phyloP scores from a whole-genome alignment of 1,140 invertebrate genomes.

The Drosophila pachea region DNA sequence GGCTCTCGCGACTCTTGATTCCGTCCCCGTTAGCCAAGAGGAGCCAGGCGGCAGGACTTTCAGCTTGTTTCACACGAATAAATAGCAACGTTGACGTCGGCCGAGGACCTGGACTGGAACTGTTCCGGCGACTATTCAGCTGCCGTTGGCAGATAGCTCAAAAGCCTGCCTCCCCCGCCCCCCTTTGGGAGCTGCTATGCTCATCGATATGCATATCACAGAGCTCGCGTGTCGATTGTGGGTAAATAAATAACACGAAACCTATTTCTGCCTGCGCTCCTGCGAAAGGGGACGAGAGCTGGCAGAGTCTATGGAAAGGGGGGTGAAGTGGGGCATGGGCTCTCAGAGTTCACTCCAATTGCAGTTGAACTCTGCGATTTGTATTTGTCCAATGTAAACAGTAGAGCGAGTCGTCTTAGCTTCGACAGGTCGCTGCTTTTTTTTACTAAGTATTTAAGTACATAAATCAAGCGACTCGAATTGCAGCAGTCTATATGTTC shows the following conservation, averaged over 20 bases:
- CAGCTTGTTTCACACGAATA: conserved; percentile 69
- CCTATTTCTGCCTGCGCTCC: conserved; percentile 59
- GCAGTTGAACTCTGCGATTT: conserved; percentile 66
- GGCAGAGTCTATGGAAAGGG: background rate
- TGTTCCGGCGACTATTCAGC: conserved; percentile 1
- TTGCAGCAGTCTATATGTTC: conserved; percentile 32
- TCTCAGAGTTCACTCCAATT: conserved; percentile 39
- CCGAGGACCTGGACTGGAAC: background rate
- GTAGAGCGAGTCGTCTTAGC: conserved; percentile 8
- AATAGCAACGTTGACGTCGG: conserved; percentile 56
- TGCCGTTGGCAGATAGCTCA: conserved; percentile 4
- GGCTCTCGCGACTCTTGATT: conserved; percentile 1
- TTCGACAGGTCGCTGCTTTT: conserved; percentile 41
- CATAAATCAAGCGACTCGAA: conserved; percentile 61
- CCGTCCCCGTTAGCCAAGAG: background rate
- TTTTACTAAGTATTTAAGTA: conserved; percentile 43
- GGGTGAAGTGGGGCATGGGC: background rate
- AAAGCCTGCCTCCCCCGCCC: background rate
- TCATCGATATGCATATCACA: conserved; percentile 74
- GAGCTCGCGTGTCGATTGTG: conserved; percentile 72
- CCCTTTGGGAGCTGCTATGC: conserved; percentile 13
- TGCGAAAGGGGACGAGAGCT: conserved; percentile 3
- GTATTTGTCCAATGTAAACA: conserved; percentile 62
- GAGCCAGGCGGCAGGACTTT: no score
- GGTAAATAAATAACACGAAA: conserved; percentile 77